Evolutionary conservation across 2,113 vertebrate genomes (phyloP).

Genomic region (Ancistrus triradiatus): DNA sequence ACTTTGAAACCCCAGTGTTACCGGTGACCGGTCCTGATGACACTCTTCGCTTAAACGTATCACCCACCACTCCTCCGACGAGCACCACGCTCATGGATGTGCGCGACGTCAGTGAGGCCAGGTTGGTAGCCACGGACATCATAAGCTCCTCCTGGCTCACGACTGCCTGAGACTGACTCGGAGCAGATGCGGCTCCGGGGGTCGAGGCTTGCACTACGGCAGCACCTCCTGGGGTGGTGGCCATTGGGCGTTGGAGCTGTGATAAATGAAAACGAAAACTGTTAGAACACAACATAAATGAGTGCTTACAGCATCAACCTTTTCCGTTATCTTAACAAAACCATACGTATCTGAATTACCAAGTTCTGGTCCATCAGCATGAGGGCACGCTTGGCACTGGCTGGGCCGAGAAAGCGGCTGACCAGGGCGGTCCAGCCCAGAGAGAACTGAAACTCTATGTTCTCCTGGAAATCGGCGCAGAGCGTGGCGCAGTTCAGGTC

Average conservation of each 20-base stretch:
- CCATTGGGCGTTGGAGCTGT: slow-evolving; percentile 74
- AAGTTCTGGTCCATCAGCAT: slow-evolving; percentile 78
- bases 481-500: slow-evolving; percentile 89
- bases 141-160: slow-evolving; percentile 81
- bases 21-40: no score
- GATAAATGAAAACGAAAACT: neutral
- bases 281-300: neutral
- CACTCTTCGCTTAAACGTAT: neutral
- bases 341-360: no score
- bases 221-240: slow-evolving; percentile 69
- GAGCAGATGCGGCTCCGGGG: slow-evolving; percentile 15
- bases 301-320: neutral
- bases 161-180: slow-evolving; percentile 58
- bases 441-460: slow-evolving; percentile 91
- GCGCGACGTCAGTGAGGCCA: slow-evolving; percentile 88
- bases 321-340: no score
- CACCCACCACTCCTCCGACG: slow-evolving; percentile 89
- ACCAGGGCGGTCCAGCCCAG: slow-evolving; percentile 86
- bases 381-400: slow-evolving; percentile 79
- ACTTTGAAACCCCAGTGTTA: neutral
- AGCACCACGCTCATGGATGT: slow-evolving; percentile 87
- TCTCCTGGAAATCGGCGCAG: slow-evolving; percentile 93
- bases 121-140: slow-evolving; percentile 75
- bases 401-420: slow-evolving; percentile 85
- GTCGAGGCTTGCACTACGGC: slow-evolving; percentile 52